These are phyloP conservation scores for Oreortyx pictus DNA, from an alignment of 2,797 vertebrate genomes.

Conservation along the genomic window DNA sequence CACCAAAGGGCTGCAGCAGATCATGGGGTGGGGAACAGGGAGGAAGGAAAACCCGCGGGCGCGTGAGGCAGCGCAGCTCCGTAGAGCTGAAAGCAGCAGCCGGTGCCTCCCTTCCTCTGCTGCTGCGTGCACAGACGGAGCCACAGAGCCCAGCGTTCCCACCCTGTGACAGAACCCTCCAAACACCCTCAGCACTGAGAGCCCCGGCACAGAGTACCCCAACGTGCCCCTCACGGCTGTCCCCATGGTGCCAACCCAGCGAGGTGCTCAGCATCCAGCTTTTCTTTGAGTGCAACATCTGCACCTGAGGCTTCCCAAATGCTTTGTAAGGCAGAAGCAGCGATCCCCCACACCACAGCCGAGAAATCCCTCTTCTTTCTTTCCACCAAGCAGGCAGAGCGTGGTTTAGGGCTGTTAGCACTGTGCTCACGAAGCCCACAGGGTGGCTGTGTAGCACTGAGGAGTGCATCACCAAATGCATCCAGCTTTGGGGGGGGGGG, in stretches of 20 bases:
- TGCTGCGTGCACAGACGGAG: conserved; percentile 34
- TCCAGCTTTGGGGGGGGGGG: neutral
- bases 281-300: neutral
- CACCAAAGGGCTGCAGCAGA: neutral
- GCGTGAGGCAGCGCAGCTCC: neutral
- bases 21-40: neutral
- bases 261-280: too few species aligned
- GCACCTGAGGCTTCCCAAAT: neutral
- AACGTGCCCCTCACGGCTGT: neutral
- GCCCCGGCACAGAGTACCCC: too few species aligned
- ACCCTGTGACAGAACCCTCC: neutral
- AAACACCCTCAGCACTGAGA: neutral
- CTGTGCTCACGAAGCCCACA: too few species aligned
- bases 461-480: neutral
- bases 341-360: neutral
- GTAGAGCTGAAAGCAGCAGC: conserved; percentile 45
- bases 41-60: neutral
- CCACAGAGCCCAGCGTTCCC: neutral
- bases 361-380: too few species aligned
- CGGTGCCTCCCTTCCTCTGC: conserved; percentile 68
- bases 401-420: neutral
- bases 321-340: neutral
- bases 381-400: neutral
- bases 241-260: neutral
- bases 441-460: neutral